Evolutionary conservation across 2,113 vertebrate species (phyloP).

Genomic region (Mesembrinibis cayennensis): DNA sequence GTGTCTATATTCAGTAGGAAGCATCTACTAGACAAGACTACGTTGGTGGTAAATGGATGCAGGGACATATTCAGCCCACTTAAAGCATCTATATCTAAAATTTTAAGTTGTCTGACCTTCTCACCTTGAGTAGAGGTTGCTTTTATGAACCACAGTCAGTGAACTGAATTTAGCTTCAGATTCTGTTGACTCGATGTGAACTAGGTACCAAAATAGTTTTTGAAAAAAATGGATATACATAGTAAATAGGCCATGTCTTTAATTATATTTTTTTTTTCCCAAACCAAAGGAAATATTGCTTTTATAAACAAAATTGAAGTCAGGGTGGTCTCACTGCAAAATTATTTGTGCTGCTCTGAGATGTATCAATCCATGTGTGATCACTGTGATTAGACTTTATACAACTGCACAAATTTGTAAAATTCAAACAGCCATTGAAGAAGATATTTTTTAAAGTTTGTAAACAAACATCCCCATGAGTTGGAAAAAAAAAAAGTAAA

Average conservation of each 20-base stretch:
- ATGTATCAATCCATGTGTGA: neutral
- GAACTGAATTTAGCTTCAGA: neutral
- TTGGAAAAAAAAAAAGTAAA: neutral
- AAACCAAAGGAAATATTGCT: conserved; percentile 29
- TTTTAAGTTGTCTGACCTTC: neutral
- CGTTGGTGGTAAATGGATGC: neutral
- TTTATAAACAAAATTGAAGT: conserved; percentile 44
- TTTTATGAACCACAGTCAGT: neutral
- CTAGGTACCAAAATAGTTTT: neutral
- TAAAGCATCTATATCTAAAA: neutral
- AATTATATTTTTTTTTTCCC: conserved; percentile 5
- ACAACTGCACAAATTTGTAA: neutral
- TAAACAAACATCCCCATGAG: neutral
- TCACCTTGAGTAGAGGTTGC: neutral
- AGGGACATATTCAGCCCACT: neutral
- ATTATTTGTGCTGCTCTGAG: conserved; percentile 14
- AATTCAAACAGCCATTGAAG: neutral
- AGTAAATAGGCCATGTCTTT: neutral
- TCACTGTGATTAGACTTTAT: neutral
- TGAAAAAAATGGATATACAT: neutral
- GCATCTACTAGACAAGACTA: neutral
- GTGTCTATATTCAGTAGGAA: neutral
- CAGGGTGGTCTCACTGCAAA: neutral
- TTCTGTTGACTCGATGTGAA: neutral
- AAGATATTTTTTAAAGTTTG: neutral